Evolutionary conservation across 2,888 invertebrate genomes (phyloP), one percentile per base, ranked within the genome.

Genomic region (Melanchra persicariae): DNA sequence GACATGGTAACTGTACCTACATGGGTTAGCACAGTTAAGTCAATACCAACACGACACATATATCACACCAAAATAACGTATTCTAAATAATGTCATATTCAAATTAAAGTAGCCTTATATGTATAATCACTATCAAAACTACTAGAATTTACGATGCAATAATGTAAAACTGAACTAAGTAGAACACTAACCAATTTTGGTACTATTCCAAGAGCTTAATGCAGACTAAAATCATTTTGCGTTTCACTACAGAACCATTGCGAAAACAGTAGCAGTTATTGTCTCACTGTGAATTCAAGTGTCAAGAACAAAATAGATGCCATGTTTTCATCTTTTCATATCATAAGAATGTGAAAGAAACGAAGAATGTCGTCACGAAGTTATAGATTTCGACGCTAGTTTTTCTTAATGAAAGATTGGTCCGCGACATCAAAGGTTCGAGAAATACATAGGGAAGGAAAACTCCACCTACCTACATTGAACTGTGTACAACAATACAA

Each of bases 171-270:
- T 84, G 83, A 81, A 79, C 73, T 84, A 85, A 81, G 77, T 83
- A 84, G 83, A 76, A 77, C 81, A 83, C 63, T 77, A 82, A 84
- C 79, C 83, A 85, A 77, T 90, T 88, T 88, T 89, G 88, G 88
- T 87, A 84, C 82, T 83, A 81, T 85, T 89, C 88, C 89, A 89
- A 88, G 74, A 81, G 79, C 78, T 65, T 67, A 60, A 60, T 74
- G 74, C 72, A 61, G 65, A 66, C 72, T 81, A 66, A 77, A 82
- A 85, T 81, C 61, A 85, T 85, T 84, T 83, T 69, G 66, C 69
- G 52, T 70, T 81, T 81, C 73, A 80, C 74, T 74, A 82, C 66
- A 67, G 59, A 57, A 75, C 65, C 74, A 78, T 82, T 74, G 65
- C 30, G 67, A 69, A 51, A 62, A 76, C 45, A 34, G 37, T 51